phyloP scores from a whole-genome alignment of 2,113 vertebrate species.

The Todiramphus saurophagus region DNA sequence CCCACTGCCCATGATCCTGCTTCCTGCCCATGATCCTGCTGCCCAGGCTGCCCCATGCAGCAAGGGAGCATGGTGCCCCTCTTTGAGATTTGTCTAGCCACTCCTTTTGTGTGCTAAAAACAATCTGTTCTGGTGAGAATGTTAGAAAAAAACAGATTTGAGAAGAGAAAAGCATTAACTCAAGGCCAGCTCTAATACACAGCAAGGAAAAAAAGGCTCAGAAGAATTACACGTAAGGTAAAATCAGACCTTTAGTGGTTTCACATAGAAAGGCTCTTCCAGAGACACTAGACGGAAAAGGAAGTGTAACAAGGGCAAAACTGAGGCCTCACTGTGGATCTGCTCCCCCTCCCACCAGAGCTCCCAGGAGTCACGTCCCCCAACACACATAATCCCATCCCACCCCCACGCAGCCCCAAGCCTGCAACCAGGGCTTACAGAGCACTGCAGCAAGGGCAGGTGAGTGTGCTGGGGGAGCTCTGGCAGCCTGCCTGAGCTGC shows the following conservation, averaged over 20 bases:
- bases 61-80: not conserved
- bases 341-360: fast-evolving
- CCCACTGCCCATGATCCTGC: not conserved
- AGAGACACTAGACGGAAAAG: not conserved
- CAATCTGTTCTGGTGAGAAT: not conserved
- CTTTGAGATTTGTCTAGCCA: not conserved
- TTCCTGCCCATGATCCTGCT: not conserved
- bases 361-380: not conserved
- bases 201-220: not conserved
- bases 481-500: not conserved
- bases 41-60: not conserved
- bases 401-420: not conserved
- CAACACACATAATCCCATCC: too few relatives aligned
- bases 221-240: not conserved
- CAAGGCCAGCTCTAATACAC: not conserved
- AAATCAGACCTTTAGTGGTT: not conserved
- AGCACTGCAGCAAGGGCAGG: not conserved
- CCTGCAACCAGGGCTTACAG: fast-evolving
- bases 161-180: not conserved
- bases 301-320: not conserved
- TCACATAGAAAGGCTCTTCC: not conserved
- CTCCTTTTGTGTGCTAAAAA: not conserved
- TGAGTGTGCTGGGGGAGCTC: not conserved
- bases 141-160: not conserved
- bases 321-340: fast-evolving